These are phyloP conservation scores for Cheirogaleus medius DNA, from an alignment of 2,113 vertebrate genomes.

Conservation along the genomic window DNA sequence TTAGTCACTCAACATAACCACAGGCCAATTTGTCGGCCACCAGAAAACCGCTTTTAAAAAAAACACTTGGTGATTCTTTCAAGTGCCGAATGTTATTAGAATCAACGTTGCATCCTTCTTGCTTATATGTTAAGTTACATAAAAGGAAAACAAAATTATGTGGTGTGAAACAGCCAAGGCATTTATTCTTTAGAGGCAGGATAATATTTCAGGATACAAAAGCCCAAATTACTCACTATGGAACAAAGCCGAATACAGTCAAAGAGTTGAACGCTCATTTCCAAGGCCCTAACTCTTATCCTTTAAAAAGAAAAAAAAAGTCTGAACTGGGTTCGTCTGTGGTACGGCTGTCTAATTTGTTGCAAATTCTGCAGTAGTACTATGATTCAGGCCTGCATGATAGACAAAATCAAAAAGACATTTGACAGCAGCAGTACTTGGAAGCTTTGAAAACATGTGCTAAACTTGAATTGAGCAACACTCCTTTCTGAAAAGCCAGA, in stretches of 20 bases:
- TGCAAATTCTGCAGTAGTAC: slow-evolving; percentile 72
- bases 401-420: slow-evolving; percentile 80
- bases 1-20: slow-evolving; percentile 84
- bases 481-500: slow-evolving; percentile 73
- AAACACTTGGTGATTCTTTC: slow-evolving; percentile 82
- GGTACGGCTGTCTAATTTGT: slow-evolving; percentile 78
- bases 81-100: slow-evolving; percentile 83
- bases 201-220: slow-evolving; percentile 84
- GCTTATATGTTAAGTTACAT: slow-evolving; percentile 78
- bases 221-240: slow-evolving; percentile 80
- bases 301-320: slow-evolving; percentile 51
- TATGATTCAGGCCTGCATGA: slow-evolving; percentile 81
- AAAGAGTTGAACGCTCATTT: slow-evolving; percentile 80
- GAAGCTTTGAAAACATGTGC: slow-evolving; percentile 79
- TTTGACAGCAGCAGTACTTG: slow-evolving; percentile 79
- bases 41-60: slow-evolving; percentile 77
- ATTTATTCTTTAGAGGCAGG: slow-evolving; percentile 81
- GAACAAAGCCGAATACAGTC: slow-evolving; percentile 76
- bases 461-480: slow-evolving; percentile 81
- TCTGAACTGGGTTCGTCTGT: slow-evolving; percentile 75
- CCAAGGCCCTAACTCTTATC: slow-evolving; percentile 78
- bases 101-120: slow-evolving; percentile 82
- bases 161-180: slow-evolving; percentile 78
- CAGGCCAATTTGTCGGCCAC: slow-evolving; percentile 83
- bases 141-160: slow-evolving; percentile 78